Evolutionary conservation across 2,888 invertebrate genomes (phyloP).

Genomic region (Entomobrya multifasciata): DNA sequence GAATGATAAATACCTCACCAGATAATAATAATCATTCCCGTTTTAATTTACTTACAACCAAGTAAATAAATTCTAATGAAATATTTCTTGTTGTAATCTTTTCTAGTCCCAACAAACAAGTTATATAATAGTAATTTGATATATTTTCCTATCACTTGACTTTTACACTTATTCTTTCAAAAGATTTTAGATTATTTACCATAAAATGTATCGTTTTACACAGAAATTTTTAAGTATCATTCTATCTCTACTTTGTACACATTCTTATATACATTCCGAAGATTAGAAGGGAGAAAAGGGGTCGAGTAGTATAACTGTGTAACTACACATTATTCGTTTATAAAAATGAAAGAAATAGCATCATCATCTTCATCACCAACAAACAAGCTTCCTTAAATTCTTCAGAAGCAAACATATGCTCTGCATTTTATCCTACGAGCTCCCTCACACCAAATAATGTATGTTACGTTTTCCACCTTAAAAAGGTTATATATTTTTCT

Average conservation of each 20-base stretch:
- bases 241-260: no score
- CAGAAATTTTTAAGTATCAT: slow-evolving; percentile 21
- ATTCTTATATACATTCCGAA: no score
- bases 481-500: slow-evolving; percentile 24
- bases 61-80: slow-evolving; percentile 24
- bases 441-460: slow-evolving; percentile 7
- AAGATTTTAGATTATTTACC: no score
- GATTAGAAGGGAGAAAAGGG: no score
- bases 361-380: not conserved
- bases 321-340: slow-evolving; percentile 1
- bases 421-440: no score
- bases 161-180: not conserved
- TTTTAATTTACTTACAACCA: slow-evolving; percentile 35
- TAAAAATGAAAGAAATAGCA: not conserved
- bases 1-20: slow-evolving; percentile 32
- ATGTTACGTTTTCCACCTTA: not conserved
- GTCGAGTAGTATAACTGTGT: no score
- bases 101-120: not conserved
- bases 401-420: no score
- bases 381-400: not conserved
- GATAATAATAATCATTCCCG: slow-evolving; percentile 55
- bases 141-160: not conserved
- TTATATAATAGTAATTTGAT: slow-evolving; percentile 53
- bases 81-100: not conserved
- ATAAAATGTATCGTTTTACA: slow-evolving; percentile 18